These are phyloP conservation scores for Jacana jacana DNA, from an alignment of 2,113 vertebrate species.

Conservation along the genomic window DNA sequence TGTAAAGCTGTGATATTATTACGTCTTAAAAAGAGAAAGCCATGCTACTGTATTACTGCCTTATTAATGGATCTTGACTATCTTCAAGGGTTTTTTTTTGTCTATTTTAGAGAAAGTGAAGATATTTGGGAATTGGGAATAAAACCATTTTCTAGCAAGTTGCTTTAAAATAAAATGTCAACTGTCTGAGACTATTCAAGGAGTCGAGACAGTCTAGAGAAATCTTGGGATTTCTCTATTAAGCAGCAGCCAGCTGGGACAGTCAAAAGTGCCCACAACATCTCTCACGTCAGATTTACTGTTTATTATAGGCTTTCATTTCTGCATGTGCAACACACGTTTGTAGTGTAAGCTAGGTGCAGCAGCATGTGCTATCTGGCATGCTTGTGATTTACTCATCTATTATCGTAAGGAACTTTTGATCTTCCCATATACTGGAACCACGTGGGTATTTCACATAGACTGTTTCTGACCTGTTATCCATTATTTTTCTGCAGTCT, in stretches of 20 bases:
- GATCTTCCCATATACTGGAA: neutral
- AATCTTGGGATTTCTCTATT: neutral
- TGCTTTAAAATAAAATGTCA: neutral
- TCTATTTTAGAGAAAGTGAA: neutral
- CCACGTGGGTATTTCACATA: neutral
- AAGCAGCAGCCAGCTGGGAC: neutral
- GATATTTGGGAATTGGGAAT: neutral
- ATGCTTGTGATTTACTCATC: neutral
- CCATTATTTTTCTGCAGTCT: neutral
- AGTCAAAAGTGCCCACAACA: neutral
- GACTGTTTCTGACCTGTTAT: neutral
- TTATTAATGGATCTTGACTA: neutral
- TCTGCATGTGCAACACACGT: neutral
- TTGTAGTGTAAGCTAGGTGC: neutral
- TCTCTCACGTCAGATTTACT: neutral
- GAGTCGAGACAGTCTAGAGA: neutral
- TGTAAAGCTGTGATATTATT: neutral
- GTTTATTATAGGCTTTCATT: neutral
- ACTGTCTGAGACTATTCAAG: neutral
- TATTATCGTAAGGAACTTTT: neutral
- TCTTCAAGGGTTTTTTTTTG: neutral
- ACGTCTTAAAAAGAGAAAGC: neutral
- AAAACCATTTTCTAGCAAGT: neutral
- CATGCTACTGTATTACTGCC: neutral
- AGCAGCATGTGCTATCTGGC: neutral